phyloP scores from a whole-genome alignment of 2,888 invertebrate species.

The Cephonodes hylas region DNA sequence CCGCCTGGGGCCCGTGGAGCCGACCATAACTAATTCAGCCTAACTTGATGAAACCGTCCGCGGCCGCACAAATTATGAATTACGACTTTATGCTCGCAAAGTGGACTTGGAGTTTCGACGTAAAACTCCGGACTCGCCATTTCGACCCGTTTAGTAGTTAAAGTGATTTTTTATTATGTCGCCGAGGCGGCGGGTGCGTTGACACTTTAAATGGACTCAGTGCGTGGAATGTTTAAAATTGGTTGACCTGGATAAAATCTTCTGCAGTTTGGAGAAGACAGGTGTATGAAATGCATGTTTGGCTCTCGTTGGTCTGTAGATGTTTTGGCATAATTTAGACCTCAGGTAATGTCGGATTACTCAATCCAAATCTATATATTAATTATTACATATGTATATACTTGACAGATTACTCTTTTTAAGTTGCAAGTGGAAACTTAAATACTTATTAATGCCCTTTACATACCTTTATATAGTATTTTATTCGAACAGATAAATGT shows the following conservation, averaged over 20 bases:
- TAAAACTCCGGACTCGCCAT: constrained; percentile 20
- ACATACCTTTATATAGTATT: too few species aligned
- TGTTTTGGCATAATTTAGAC: too few species aligned
- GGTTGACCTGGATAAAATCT: background rate
- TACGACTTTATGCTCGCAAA: constrained; percentile 32
- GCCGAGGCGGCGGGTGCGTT: background rate
- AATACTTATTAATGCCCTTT: too few species aligned
- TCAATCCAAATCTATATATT: too few species aligned
- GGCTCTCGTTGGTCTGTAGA: too few species aligned
- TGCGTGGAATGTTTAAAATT: background rate
- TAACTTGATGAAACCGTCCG: constrained; percentile 40
- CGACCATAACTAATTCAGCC: constrained; percentile 43
- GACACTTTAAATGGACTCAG: background rate
- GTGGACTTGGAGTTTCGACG: constrained; percentile 29
- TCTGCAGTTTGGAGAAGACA: background rate
- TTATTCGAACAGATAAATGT: too few species aligned
- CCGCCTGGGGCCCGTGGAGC: constrained; percentile 9
- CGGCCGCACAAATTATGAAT: constrained; percentile 44
- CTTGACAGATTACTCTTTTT: too few species aligned
- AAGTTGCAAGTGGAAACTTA: too few species aligned
- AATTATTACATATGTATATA: too few species aligned
- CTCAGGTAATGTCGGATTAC: too few species aligned
- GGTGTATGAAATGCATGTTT: background rate
- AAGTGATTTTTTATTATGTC: background rate
- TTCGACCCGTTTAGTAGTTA: constrained; percentile 25